phyloP scores from a whole-genome alignment of 2,797 vertebrate species.

The Lemur catta region DNA sequence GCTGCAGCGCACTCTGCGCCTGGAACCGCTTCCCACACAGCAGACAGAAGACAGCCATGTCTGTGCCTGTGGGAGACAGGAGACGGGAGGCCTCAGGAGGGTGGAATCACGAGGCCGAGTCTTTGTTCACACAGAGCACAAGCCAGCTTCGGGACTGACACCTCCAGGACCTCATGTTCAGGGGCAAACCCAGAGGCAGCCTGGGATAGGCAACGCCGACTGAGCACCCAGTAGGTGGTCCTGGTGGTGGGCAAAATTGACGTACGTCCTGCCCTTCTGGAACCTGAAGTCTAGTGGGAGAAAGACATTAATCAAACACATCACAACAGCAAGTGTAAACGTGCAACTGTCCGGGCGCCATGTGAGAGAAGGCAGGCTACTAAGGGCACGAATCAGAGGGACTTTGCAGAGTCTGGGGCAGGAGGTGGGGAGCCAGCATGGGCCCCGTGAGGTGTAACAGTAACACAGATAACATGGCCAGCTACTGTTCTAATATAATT shows the following conservation, averaged over 20 bases:
- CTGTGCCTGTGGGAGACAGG: slow-evolving; percentile 88
- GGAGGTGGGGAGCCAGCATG: too few species aligned
- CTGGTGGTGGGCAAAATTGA: fast-evolving
- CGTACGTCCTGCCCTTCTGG: fast-evolving
- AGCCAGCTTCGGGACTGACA: fast-evolving
- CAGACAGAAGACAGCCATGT: slow-evolving; percentile 99
- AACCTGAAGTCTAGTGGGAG: background rate
- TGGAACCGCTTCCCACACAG: slow-evolving; percentile 99
- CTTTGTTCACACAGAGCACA: background rate
- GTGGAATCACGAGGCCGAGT: fast-evolving
- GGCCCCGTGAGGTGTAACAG: background rate
- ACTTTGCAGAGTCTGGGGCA: background rate
- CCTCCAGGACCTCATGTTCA: fast-evolving
- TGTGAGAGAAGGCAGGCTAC: background rate
- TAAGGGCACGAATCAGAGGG: background rate
- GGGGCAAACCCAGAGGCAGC: background rate
- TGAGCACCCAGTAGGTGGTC: background rate
- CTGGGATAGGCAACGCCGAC: fast-evolving
- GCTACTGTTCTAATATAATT: background rate
- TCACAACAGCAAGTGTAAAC: fast-evolving
- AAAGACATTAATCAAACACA: background rate
- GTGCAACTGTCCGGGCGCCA: fast-evolving
- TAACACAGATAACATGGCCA: fast-evolving
- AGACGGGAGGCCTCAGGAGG: background rate
- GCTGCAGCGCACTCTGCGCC: slow-evolving; percentile 98